Evolutionary conservation across 1,140 invertebrate genomes (phyloP).

Genomic region (Cydia fagiglandana): DNA sequence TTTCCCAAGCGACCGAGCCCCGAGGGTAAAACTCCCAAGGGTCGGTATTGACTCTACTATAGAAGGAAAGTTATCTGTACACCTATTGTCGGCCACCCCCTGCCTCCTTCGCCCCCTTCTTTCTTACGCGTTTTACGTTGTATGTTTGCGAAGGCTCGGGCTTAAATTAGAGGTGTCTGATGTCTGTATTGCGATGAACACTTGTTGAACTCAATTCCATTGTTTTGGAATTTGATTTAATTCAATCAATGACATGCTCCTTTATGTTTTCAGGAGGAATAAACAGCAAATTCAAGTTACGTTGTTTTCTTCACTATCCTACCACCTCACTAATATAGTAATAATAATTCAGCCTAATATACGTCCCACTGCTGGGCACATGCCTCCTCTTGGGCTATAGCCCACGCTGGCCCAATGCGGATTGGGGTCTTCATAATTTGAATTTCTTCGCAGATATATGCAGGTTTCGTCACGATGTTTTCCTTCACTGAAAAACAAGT

Average conservation of each 20-base stretch:
- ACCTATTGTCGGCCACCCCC: slow-evolving; percentile 73
- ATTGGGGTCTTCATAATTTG: too few relatives aligned
- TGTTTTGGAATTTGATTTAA: neutral
- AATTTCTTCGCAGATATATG: too few relatives aligned
- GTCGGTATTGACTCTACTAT: slow-evolving; percentile 78
- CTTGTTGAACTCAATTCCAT: slow-evolving; percentile 36
- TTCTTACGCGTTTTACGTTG: slow-evolving; percentile 77
- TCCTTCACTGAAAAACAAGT: too few relatives aligned
- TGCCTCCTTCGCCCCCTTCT: slow-evolving; percentile 53
- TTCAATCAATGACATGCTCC: neutral
- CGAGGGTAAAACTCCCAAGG: slow-evolving; percentile 77
- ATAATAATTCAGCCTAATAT: too few relatives aligned
- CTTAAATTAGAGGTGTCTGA: slow-evolving; percentile 29
- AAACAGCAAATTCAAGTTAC: too few relatives aligned
- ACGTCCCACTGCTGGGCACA: too few relatives aligned
- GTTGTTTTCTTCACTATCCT: too few relatives aligned
- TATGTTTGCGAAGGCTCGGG: slow-evolving; percentile 51
- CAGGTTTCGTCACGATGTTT: too few relatives aligned
- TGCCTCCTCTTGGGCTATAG: too few relatives aligned
- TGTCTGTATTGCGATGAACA: slow-evolving; percentile 31
- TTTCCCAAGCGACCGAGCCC: slow-evolving; percentile 76
- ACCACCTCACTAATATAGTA: too few relatives aligned
- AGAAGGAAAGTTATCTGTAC: slow-evolving; percentile 77
- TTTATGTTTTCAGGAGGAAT: neutral
- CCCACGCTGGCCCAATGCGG: too few relatives aligned